Base-by-base conservation (phyloP, 1,140 invertebrate genomes). In the Hylaeus anthracinus region DNA sequence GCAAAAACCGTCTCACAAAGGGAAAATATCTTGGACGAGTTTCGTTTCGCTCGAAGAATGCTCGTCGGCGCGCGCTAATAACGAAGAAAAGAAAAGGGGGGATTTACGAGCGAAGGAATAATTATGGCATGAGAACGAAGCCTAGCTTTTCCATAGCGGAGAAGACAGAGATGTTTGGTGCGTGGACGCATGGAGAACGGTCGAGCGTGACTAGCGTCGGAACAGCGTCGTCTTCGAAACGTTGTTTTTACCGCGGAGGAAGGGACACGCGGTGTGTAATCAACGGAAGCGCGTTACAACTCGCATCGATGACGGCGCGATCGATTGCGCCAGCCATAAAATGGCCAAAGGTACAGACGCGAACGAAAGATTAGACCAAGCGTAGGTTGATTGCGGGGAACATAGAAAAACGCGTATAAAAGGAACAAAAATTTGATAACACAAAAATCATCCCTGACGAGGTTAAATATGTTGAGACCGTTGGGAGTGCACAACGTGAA, bases 51-150 rank as follows among this genome's bases (percentile, higher is more conserved):
- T 41, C 41, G 45, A 65, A 41, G 45, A 41, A 12, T 14, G 48
- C 0, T 1, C 55, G 15, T 15, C 3, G 1, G 15, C 15, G 9
- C 10, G 41, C 5, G 53, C 45, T n/a, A 70, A 77, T n/a, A 26
- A 56, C 5, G 41, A 10, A 43, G 10, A 15, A 51, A 3, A 5
- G 10, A 26, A 4, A 26, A 43, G 37, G 37, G 56, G 14, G 10
- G 26, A 26, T 26, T 60, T 37, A 14, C 66, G 75, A 77, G 56
- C 48, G 43, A 48, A 37, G 60, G 37, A 43, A 12, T 48, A 79
- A 79, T 15, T 55, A 66, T 70, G 14, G 63, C 58, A 45, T 41
- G 58, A 37, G 55, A 64, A 79, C 37, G 58, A 64, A 43, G 69
- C 58, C 15, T 70, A 43, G 69, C 58, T 14, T 70, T n/a, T 39